Conservation (phyloP, 2,888 invertebrate genomes). For the Nasonia oneida region DNA sequence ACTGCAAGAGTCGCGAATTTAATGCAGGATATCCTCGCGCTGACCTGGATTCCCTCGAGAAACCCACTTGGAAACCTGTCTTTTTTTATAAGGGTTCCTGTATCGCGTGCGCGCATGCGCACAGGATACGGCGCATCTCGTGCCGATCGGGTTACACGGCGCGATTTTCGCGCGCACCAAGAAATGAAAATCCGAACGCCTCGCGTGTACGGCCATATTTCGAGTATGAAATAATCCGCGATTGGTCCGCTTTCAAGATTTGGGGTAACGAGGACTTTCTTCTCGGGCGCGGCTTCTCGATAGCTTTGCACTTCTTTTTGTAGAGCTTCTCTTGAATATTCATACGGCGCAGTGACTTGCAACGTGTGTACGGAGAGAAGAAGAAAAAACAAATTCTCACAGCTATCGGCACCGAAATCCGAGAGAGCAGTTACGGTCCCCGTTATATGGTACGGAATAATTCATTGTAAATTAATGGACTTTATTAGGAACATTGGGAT, state of each 20-base stretch:
- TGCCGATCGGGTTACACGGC: not conserved
- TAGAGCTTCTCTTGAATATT: constrained; percentile 10
- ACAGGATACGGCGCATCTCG: constrained; percentile 26
- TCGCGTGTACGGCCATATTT: not conserved
- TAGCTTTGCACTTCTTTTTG: no score
- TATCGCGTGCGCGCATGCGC: not conserved
- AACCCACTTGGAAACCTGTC: constrained; percentile 42
- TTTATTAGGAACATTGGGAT: constrained; percentile 21
- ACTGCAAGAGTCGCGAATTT: not conserved
- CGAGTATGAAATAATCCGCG: no score
- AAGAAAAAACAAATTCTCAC: constrained; percentile 17
- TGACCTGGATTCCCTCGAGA: constrained; percentile 57
- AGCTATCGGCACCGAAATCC: not conserved
- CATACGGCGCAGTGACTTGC: not conserved
- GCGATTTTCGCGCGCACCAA: not conserved
- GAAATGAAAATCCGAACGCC: constrained; percentile 15
- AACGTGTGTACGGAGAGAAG: not conserved
- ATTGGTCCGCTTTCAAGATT: no score
- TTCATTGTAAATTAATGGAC: constrained; percentile 19
- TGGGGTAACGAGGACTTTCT: no score
- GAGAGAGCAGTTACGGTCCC: constrained; percentile 34
- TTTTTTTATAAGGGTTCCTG: constrained; percentile 51
- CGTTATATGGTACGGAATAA: not conserved
- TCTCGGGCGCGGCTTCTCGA: no score
- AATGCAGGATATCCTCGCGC: constrained; percentile 54